A percentile compares a stretch with the other conserved stretches of the same genome.
Conservation (phyloP, 2,113 vertebrate genomes). For the human region DNA sequence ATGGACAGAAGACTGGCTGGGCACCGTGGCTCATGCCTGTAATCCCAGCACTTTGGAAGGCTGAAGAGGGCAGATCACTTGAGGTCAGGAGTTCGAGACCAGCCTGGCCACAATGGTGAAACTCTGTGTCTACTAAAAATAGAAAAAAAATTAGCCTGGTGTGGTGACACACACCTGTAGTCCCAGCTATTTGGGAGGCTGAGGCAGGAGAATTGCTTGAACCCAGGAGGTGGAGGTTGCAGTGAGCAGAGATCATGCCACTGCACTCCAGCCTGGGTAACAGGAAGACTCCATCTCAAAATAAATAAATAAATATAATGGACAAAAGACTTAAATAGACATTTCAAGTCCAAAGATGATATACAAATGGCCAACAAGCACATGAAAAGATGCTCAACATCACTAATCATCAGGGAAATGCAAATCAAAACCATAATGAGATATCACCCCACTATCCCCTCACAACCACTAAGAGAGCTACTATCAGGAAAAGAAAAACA, state of each 20-base stretch:
- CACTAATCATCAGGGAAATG: neutral
- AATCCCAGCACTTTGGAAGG: too few relatives aligned
- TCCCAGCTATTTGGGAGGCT: neutral
- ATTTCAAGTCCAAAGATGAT: neutral
- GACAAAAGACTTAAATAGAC: neutral
- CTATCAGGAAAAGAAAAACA: neutral
- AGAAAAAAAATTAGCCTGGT: too few relatives aligned
- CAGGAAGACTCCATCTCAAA: neutral
- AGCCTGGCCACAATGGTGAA: too few relatives aligned
- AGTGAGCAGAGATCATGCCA: neutral
- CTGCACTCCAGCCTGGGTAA: neutral
- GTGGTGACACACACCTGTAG: neutral
- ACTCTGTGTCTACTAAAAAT: too few relatives aligned
- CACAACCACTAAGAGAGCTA: neutral
- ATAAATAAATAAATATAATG: neutral
- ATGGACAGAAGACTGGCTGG: neutral
- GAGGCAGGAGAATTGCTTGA: neutral
- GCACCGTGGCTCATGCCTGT: too few relatives aligned
- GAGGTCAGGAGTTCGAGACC: too few relatives aligned
- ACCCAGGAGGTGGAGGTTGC: neutral
- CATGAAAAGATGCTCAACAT: neutral
- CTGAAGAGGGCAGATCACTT: too few relatives aligned
- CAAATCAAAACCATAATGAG: neutral
- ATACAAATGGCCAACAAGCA: neutral
- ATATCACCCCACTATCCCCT: neutral